These are phyloP conservation scores for Phaetusa simplex DNA, from an alignment of 2,113 vertebrate genomes.

Conservation along the genomic window DNA sequence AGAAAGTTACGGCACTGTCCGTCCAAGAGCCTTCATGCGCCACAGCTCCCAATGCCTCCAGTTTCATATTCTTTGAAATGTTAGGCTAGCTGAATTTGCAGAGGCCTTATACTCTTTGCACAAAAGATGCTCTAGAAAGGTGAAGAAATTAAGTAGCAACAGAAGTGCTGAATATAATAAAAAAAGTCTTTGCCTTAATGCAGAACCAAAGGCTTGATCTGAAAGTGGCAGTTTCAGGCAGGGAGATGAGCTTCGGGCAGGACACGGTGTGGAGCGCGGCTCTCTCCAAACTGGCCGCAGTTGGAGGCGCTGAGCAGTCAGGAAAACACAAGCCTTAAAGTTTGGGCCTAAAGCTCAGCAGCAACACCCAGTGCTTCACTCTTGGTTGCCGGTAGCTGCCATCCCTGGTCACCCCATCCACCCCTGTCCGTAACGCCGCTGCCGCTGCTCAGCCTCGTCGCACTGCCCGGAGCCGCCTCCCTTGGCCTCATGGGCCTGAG, in stretches of 20 bases:
- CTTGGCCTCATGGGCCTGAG: background rate
- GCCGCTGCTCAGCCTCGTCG: fast-evolving
- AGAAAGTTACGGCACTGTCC: background rate
- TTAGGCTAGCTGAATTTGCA: background rate
- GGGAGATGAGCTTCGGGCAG: background rate
- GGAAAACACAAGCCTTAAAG: background rate
- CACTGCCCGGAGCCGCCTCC: fast-evolving
- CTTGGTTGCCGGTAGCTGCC: background rate
- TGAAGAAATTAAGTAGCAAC: background rate
- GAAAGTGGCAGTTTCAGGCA: background rate
- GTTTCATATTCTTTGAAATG: background rate
- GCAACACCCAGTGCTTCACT: background rate
- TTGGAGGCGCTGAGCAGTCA: background rate
- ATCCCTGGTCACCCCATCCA: fast-evolving
- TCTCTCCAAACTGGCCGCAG: background rate
- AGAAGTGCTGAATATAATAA: background rate
- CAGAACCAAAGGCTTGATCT: background rate
- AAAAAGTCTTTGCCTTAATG: background rate
- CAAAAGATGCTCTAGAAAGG: background rate
- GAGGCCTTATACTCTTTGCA: background rate
- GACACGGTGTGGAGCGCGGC: fast-evolving
- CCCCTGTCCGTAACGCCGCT: fast-evolving
- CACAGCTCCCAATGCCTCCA: background rate
- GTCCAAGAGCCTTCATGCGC: background rate
- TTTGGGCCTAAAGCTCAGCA: background rate